Evolutionary conservation across 2,113 vertebrate species (phyloP).

Genomic region (Castor canadensis): DNA sequence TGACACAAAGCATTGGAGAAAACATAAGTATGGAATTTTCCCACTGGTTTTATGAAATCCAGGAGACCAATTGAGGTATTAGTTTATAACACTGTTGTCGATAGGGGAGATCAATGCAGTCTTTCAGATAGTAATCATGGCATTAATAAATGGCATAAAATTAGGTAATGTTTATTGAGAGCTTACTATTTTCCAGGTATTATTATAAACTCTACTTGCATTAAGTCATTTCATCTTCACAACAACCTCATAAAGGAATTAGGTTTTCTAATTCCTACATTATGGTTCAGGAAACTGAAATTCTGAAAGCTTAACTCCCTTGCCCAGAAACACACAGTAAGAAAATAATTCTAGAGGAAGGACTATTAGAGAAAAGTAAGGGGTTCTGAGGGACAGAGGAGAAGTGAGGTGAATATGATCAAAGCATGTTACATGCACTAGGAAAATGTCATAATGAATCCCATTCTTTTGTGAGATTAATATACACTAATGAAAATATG

Average conservation of each 20-base stretch:
- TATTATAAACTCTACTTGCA: background rate
- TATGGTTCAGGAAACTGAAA: background rate
- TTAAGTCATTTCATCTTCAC: background rate
- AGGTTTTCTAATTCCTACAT: background rate
- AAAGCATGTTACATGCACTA: background rate
- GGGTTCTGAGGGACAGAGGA: background rate
- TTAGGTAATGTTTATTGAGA: background rate
- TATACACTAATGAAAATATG: background rate
- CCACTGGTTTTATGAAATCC: conserved; percentile 27
- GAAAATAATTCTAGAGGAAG: background rate
- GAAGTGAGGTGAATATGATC: background rate
- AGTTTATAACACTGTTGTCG: background rate
- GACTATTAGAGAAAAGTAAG: background rate
- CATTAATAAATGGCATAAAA: background rate
- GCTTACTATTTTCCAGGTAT: background rate
- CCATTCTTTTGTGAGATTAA: background rate
- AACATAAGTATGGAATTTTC: conserved; percentile 24
- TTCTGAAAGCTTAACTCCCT: background rate
- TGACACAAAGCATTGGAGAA: background rate
- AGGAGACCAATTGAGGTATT: background rate
- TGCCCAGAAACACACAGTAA: background rate
- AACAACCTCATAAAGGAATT: background rate
- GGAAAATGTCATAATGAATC: background rate
- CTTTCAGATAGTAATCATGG: background rate
- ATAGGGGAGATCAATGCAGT: background rate